Evolutionary conservation across 2,888 invertebrate genomes (phyloP), one percentile per base, ranked within the genome.

Genomic region (Noctua fimbriata): DNA sequence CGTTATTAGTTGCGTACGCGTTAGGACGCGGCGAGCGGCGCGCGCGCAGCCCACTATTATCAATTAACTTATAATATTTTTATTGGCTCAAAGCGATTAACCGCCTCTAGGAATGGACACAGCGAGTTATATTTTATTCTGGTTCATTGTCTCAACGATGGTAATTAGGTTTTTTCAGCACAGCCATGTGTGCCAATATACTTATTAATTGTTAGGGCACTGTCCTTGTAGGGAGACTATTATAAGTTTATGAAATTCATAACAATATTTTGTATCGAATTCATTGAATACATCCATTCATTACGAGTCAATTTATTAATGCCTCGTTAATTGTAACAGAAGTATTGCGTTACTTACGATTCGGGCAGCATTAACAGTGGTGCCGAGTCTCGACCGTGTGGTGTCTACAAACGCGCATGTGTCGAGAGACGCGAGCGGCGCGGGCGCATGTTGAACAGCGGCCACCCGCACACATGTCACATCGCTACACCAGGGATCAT

Each of bases 51-150:
- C 73, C 78, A 81, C 82, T 82, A 67, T 73, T 80, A 86, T 82
- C 79, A 88, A 89, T 89, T 89, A 88, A 84, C 81, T 86, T 83
- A 87, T 44, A 84, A 87, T 44, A 84, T 76, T 88, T 86, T 87
- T 86, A 84, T 87, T 86, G 79, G 77, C 72, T 83, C 84, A 83
- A 87, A 89, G 82, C 83, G 69, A 87, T 89, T 86, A 87, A 81
- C 82, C 78, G 80, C 76, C 73, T 69, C 84, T 79, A 83, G 70
- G 82, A 83, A 88, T 85, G 87, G 87, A 82, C 71, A 82, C 75
- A 73, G 73, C 76, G 78, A 79, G 79, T 71, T 85, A 88, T 72
- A 88, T 84, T 84, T 81, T 83, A 81, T 86, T 84, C 76, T 77
- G 69, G 79, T 52, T 77, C 76, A 82, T 88, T 86, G 81, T 81